A percentile compares a stretch with the other conserved stretches of the same genome.
These are phyloP conservation scores for Zaprionus vittiger DNA, from an alignment of 1,140 invertebrate species.

Conservation along the genomic window DNA sequence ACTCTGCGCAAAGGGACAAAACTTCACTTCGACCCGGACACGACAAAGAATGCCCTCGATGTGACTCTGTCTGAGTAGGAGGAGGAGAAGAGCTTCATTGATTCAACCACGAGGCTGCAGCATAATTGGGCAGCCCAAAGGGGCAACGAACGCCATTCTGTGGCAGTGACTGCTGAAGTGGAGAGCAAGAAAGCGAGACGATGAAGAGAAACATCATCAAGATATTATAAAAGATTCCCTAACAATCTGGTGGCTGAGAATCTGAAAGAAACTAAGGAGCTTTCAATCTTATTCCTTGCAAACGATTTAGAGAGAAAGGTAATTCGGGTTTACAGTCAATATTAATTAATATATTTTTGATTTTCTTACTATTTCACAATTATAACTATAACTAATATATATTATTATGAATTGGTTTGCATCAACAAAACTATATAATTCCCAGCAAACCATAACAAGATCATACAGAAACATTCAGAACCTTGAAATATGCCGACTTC, in stretches of 20 bases:
- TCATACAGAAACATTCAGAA: no score
- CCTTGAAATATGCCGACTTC: no score
- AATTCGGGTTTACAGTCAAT: no score
- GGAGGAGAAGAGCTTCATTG: neutral
- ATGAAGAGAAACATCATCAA: neutral
- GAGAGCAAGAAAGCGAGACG: neutral
- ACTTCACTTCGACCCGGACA: neutral
- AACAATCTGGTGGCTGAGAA: neutral
- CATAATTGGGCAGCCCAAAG: neutral
- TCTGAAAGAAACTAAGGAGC: neutral
- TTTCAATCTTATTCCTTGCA: no score
- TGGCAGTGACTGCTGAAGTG: neutral
- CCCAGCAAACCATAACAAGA: no score
- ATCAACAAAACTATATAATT: no score
- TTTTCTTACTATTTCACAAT: no score
- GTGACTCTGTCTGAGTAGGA: slow-evolving; percentile 1
- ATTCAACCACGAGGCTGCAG: neutral
- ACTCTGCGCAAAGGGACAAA: slow-evolving; percentile 40
- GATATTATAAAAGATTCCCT: neutral
- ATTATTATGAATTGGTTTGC: no score
- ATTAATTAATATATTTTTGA: no score
- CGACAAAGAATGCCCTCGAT: slow-evolving; percentile 1
- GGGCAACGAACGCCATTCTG: neutral
- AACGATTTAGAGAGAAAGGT: no score
- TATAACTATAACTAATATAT: no score